phyloP scores from a whole-genome alignment of 2,888 invertebrate species.

The Diabrotica balteata region DNA sequence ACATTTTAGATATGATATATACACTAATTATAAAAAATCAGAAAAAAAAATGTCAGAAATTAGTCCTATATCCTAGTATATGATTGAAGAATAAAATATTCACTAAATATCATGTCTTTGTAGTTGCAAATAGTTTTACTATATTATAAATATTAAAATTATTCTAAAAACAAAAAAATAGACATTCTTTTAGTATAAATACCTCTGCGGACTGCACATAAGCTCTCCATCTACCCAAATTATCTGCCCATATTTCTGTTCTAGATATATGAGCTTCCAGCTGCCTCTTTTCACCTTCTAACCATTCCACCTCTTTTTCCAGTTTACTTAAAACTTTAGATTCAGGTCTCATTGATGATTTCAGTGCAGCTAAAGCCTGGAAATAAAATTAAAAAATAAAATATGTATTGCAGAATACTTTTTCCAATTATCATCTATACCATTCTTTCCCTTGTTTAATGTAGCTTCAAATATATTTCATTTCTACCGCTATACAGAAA shows the following conservation, averaged over 20 bases:
- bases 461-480: no score
- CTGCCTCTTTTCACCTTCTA: constrained; percentile 80
- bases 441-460: no score
- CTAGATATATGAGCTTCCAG: constrained; percentile 84
- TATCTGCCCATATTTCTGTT: constrained; percentile 90
- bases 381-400: constrained; percentile 13
- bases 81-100: no score
- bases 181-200: constrained; percentile 33
- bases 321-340: constrained; percentile 80
- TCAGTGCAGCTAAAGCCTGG: constrained; percentile 82
- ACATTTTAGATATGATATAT: no score
- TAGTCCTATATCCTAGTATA: no score
- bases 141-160: neutral
- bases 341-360: constrained; percentile 82
- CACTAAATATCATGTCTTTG: no score
- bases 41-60: no score
- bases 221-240: constrained; percentile 87
- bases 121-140: no score
- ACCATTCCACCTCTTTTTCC: constrained; percentile 83
- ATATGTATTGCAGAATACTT: no score
- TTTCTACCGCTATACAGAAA: no score
- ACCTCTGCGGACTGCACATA: constrained; percentile 85
- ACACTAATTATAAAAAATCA: no score
- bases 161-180: neutral
- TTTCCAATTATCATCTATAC: no score